Base-by-base conservation (phyloP, 2,888 invertebrate species). In the Ornithoptera alexandrae region DNA sequence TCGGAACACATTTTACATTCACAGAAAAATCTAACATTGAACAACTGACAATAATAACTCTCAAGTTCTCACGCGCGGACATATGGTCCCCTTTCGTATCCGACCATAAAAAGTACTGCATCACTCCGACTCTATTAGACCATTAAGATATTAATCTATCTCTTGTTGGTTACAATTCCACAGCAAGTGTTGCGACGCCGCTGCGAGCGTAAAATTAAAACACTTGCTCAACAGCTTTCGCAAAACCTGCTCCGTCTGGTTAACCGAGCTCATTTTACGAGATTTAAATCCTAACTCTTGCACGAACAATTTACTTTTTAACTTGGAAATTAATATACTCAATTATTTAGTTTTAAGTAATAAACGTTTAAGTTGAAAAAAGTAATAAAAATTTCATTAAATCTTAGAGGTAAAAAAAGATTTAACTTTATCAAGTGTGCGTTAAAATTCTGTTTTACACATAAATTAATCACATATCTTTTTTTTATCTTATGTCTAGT, bases 201-300 rank as follows among this genome's bases (percentile, higher is more conserved):
- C n/a, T 64, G 22, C 53, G 50, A 59, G 58, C 58, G 20, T 63
- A 60, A 60, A 65, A 65, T 60, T 65, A 65, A 65, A 65, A 66
- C 65, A 56, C 39, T 66, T 62, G 62, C n/a, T 36, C 0, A 59
- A 62, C 69, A 58, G 59, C 69, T 69, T 69, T 70, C 69, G 66
- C 62, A 58, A 66, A 62, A 70, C 66, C 69, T 65, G 69, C 22
- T 65, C 17, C 17, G 42, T 7, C 8, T 2, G 39, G 20, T 20
- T 56, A 46, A 42, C 15, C 30, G 18, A 62, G 46, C 15, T 12
- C 20, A 42, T 20, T 42, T 4, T 62, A 20, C 20, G 39, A 17
- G 20, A 22, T 3, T 30, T 56, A 4, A 56, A n/a, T 36, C n/a
- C 56, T 63, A 46, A 63, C 22, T 63, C 24, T 30, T 53, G 6